A percentile compares a stretch with the other conserved stretches of the same genome.
Conservation (phyloP, 92 coral and sea anemone species). For the Virgularia gustaviana region DNA sequence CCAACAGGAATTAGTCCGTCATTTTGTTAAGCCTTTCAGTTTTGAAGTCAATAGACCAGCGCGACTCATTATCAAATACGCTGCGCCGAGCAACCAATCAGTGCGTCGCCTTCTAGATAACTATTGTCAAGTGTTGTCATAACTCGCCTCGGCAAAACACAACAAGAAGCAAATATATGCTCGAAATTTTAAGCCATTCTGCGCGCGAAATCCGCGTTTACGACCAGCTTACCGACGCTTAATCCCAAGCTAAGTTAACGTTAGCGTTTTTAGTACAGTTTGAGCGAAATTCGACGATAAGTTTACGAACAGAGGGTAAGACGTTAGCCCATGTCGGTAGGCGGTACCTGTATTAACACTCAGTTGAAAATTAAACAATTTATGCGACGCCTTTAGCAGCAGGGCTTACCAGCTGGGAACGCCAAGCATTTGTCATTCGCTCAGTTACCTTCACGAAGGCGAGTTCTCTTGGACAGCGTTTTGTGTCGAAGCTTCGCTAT, state of each 20-base stretch:
- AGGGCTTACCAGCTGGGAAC: slow-evolving; percentile 4
- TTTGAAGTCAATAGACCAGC: background rate
- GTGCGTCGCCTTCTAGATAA: background rate
- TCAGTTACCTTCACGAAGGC: background rate
- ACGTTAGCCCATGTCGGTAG: background rate
- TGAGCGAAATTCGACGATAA: background rate
- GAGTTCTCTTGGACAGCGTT: background rate
- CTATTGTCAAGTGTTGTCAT: slow-evolving; percentile 10
- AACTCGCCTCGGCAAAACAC: background rate
- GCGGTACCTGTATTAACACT: slow-evolving; percentile 30
- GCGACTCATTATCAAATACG: slow-evolving; percentile 1
- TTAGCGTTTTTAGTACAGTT: background rate
- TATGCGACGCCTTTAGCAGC: slow-evolving; percentile 13
- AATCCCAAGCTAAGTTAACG: too few relatives aligned
- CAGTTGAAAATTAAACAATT: slow-evolving; percentile 35
- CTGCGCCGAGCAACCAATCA: slow-evolving; percentile 4
- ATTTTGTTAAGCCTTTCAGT: background rate
- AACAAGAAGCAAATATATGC: background rate
- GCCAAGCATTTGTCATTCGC: slow-evolving; percentile 11
- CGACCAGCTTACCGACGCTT: too few relatives aligned
- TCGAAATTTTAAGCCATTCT: background rate
- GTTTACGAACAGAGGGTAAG: background rate
- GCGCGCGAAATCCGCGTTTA: background rate
- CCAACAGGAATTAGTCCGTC: slow-evolving; percentile 29
- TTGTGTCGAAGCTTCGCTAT: background rate